A percentile compares a stretch with the other conserved stretches of the same genome.
Conservation (phyloP, 1,140 invertebrate species). For the Belonocnema kinseyi region DNA sequence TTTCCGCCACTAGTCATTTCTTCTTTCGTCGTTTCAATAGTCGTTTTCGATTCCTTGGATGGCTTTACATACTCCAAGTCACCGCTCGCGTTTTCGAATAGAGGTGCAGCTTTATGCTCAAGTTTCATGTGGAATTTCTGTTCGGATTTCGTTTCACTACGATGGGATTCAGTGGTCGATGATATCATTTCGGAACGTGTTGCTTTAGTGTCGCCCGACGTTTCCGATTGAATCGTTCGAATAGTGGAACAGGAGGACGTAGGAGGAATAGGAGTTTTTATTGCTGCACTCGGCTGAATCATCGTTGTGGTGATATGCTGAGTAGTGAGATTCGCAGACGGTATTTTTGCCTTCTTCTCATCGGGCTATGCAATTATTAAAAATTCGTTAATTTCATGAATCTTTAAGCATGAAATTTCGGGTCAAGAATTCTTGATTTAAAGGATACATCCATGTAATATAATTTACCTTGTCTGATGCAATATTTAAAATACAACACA, state of each 20-base stretch:
- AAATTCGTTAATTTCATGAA: slow-evolving; percentile 31
- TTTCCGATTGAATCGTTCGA: slow-evolving; percentile 60
- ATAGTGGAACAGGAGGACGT: slow-evolving; percentile 60
- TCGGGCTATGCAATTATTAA: slow-evolving; percentile 59
- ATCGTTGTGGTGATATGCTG: slow-evolving; percentile 67
- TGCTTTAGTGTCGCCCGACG: slow-evolving; percentile 50
- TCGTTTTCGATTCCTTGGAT: slow-evolving; percentile 54
- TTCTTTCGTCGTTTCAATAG: slow-evolving; percentile 55
- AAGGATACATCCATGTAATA: neutral
- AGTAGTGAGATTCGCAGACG: slow-evolving; percentile 63
- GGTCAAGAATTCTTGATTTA: neutral
- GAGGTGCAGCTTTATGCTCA: slow-evolving; percentile 68
- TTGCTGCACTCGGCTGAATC: slow-evolving; percentile 64
- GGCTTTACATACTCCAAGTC: slow-evolving; percentile 47
- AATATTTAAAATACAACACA: neutral
- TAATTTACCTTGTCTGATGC: neutral
- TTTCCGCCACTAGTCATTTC: slow-evolving; percentile 47
- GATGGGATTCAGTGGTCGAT: slow-evolving; percentile 69
- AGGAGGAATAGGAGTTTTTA: slow-evolving; percentile 64
- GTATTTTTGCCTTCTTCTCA: slow-evolving; percentile 65
- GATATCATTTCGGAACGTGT: slow-evolving; percentile 70
- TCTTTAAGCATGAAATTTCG: slow-evolving; percentile 13
- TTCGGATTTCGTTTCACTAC: slow-evolving; percentile 71
- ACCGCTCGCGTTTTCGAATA: slow-evolving; percentile 49
- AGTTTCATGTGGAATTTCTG: slow-evolving; percentile 75